Evolutionary conservation across 2,888 invertebrate species (phyloP).

Genomic region (Dicyrtoma fusca): DNA sequence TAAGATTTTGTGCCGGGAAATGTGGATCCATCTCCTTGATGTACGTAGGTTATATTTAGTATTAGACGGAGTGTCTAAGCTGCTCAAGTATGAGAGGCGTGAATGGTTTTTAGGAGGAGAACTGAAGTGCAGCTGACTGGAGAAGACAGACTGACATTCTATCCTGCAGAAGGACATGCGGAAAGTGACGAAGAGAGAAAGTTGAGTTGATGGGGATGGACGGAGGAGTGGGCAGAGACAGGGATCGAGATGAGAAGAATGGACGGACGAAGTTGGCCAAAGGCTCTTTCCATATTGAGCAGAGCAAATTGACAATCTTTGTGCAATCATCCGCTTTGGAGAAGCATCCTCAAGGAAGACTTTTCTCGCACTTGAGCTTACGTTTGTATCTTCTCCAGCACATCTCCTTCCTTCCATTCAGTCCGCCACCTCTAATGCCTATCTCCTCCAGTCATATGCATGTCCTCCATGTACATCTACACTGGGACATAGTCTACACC

Average conservation of each 20-base stretch:
- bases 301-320: conserved; percentile 57
- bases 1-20: too few relatives aligned
- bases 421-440: not conserved
- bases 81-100: too few relatives aligned
- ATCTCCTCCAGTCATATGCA: not conserved
- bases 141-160: too few relatives aligned
- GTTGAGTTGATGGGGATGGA: conserved; percentile 21
- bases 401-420: not conserved
- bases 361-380: conserved; percentile 17
- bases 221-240: not conserved
- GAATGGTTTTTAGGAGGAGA: too few relatives aligned
- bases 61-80: too few relatives aligned
- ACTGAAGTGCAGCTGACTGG: too few relatives aligned
- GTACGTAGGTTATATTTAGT: too few relatives aligned
- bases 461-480: not conserved
- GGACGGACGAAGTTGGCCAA: conserved; percentile 50
- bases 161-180: not conserved
- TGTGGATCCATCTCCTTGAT: too few relatives aligned
- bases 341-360: conserved; percentile 30
- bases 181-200: conserved; percentile 6
- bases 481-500: conserved; percentile 29
- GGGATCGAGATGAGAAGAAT: conserved; percentile 22
- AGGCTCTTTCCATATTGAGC: conserved; percentile 57
- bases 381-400: conserved; percentile 20
- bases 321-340: conserved; percentile 56